Evolutionary conservation across 2,113 vertebrate species (phyloP).

Genomic region (Laticauda laticaudata): DNA sequence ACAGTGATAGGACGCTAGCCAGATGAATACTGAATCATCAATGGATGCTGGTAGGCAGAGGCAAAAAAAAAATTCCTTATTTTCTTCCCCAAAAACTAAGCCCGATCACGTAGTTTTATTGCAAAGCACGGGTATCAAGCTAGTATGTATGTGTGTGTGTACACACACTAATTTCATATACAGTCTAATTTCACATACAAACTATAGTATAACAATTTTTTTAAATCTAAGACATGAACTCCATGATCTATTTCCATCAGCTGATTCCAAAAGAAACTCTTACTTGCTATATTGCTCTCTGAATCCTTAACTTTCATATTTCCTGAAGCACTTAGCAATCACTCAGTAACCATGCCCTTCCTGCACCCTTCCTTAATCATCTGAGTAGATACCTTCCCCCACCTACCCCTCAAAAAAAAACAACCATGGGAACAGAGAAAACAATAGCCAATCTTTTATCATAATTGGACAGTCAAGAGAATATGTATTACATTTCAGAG

Average conservation of each 20-base stretch:
- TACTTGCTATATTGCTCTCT: conserved; percentile 36
- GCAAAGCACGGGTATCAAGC: no score
- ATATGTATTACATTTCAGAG: conserved; percentile 32
- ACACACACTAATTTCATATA: no score
- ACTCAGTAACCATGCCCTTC: conserved; percentile 59
- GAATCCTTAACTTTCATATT: conserved; percentile 31
- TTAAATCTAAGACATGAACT: not conserved
- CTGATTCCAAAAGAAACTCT: conserved; percentile 27
- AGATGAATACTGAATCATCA: no score
- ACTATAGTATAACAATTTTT: not conserved
- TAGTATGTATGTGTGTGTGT: no score
- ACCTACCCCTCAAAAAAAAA: conserved; percentile 35
- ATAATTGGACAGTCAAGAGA: conserved; percentile 42
- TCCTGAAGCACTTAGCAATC: conserved; percentile 33
- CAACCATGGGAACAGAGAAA: conserved; percentile 58
- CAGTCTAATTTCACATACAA: not conserved
- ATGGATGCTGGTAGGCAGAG: no score
- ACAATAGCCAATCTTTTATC: conserved; percentile 48
- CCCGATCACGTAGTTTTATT: no score
- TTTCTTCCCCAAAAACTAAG: no score
- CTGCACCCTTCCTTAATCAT: conserved; percentile 58
- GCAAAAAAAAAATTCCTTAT: no score
- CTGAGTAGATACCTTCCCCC: conserved; percentile 43
- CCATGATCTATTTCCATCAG: not conserved
- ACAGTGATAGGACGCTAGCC: no score